Percentiles rank a stretch among this genome's conserved stretches.
Evolutionary conservation across 2,797 vertebrate species (phyloP).

Genomic region (Tinamus major): DNA sequence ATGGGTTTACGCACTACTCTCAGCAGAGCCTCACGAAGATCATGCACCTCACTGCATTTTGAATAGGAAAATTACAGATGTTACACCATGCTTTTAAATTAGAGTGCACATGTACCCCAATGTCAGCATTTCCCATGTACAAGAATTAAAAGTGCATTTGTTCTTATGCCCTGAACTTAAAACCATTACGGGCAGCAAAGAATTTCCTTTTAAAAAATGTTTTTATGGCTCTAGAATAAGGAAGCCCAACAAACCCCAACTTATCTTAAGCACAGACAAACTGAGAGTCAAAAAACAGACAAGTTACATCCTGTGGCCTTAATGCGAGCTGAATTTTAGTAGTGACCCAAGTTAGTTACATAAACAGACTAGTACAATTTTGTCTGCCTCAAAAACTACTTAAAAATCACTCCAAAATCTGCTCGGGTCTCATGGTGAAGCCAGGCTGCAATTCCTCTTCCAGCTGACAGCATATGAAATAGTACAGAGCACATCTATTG

Average conservation of each 20-base stretch:
- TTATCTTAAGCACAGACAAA: not conserved
- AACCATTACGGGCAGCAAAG: not conserved
- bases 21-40: too few relatives aligned
- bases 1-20: too few relatives aligned
- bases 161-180: fast-evolving
- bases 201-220: not conserved
- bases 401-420: not conserved
- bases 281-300: not conserved
- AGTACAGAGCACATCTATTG: not conserved
- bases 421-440: not conserved
- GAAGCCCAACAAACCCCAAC: not conserved
- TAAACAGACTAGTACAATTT: not conserved
- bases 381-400: not conserved
- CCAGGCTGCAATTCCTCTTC: not conserved
- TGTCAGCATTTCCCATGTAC: not conserved
- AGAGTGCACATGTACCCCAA: not conserved
- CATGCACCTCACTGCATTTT: too few relatives aligned
- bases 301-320: not conserved
- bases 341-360: not conserved
- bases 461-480: fast-evolving
- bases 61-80: too few relatives aligned
- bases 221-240: not conserved
- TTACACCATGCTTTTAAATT: not conserved
- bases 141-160: not conserved
- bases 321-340: not conserved